These are phyloP conservation scores for Coptodon rendalli DNA, from an alignment of 2,113 vertebrate genomes.

Conservation along the genomic window DNA sequence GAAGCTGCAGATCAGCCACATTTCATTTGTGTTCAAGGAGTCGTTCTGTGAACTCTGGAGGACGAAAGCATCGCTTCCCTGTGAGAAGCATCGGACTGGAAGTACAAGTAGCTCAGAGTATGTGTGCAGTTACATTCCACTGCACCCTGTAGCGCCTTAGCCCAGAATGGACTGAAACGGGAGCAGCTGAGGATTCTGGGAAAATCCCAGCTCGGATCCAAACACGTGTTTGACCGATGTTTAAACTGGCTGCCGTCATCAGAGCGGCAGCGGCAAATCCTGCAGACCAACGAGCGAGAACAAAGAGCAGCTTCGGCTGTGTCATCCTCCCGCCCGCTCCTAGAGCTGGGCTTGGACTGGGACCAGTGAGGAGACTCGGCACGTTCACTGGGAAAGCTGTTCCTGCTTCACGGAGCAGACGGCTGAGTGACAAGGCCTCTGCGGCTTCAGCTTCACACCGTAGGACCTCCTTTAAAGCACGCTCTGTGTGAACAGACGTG, in stretches of 20 bases:
- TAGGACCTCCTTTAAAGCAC: rapidly evolving
- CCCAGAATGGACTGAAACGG: neutral
- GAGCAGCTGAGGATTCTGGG: constrained; percentile 36
- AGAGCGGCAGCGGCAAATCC: neutral
- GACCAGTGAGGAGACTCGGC: neutral
- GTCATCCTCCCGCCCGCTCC: constrained; percentile 12
- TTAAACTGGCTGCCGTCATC: constrained; percentile 1
- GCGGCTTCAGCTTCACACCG: neutral
- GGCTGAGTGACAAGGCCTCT: neutral
- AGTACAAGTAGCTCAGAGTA: neutral
- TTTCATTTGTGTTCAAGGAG: neutral
- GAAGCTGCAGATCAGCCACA: neutral
- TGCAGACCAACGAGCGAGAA: neutral
- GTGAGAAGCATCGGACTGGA: neutral
- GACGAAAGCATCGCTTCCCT: rapidly evolving
- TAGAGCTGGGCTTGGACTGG: constrained; percentile 38
- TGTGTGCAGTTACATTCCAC: neutral
- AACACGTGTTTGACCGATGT: constrained; percentile 29
- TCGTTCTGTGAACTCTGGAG: neutral
- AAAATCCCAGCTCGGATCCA: constrained; percentile 16
- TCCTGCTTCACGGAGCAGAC: neutral
- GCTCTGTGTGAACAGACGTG: neutral
- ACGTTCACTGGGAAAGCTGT: neutral
- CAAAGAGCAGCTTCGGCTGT: neutral
- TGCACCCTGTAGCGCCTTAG: neutral